Evolutionary conservation across 2,888 invertebrate genomes (phyloP).

Genomic region (Acronicta leporina): DNA sequence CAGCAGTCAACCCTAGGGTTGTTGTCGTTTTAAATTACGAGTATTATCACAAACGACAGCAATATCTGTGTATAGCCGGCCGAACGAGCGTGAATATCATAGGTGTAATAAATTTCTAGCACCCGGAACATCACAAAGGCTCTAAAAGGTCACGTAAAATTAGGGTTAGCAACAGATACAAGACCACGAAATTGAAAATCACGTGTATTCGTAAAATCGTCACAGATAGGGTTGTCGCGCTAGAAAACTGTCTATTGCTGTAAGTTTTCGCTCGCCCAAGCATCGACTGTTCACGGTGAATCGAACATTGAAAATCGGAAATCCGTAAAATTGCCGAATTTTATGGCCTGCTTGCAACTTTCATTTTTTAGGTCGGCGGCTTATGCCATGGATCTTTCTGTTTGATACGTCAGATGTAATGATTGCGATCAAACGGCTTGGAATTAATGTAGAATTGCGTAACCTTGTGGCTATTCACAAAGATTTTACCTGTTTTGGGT

Average conservation of each 20-base stretch:
- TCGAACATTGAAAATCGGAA: slow-evolving; percentile 73
- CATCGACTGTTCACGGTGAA: slow-evolving; percentile 67
- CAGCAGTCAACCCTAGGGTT: slow-evolving; percentile 45
- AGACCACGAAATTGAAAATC: slow-evolving; percentile 40
- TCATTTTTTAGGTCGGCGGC: slow-evolving; percentile 55
- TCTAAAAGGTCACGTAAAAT: slow-evolving; percentile 43
- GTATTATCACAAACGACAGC: slow-evolving; percentile 51
- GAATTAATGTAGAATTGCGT: slow-evolving; percentile 16
- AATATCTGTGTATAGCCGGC: slow-evolving; percentile 33
- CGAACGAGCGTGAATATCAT: slow-evolving; percentile 38
- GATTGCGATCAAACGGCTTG: slow-evolving; percentile 41
- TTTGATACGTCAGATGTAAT: slow-evolving; percentile 48
- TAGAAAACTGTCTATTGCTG: slow-evolving; percentile 68
- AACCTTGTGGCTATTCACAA: slow-evolving; percentile 9
- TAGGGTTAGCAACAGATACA: slow-evolving; percentile 27
- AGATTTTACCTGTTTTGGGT: slow-evolving; percentile 11
- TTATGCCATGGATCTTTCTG: slow-evolving; percentile 48
- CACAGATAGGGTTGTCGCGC: slow-evolving; percentile 57
- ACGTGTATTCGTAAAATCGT: slow-evolving; percentile 32
- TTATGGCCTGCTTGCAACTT: slow-evolving; percentile 64
- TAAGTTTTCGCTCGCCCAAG: slow-evolving; percentile 68
- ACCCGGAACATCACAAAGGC: slow-evolving; percentile 28
- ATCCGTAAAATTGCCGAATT: slow-evolving; percentile 73
- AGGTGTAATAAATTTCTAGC: slow-evolving; percentile 41
- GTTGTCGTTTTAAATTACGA: slow-evolving; percentile 53